Percentiles rank a stretch among this genome's conserved stretches.
Evolutionary conservation across 1,140 invertebrate genomes (phyloP).

Genomic region (Paramacrobiotus metropolitanus): DNA sequence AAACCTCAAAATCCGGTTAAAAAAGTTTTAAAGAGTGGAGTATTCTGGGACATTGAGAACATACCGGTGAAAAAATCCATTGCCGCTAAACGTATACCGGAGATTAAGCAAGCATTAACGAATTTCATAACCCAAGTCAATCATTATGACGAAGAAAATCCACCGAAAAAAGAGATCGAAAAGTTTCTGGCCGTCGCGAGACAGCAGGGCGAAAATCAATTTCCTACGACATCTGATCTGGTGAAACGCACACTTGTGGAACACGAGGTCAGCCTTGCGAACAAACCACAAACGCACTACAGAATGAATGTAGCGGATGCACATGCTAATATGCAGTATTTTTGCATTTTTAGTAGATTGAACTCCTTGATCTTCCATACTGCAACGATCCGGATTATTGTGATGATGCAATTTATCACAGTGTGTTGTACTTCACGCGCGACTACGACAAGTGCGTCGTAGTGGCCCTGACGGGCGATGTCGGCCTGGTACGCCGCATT

Average conservation of each 20-base stretch:
- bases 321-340: neutral
- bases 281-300: neutral
- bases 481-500: neutral
- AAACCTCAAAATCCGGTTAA: no score
- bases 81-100: neutral
- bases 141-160: neutral
- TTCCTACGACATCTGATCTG: neutral
- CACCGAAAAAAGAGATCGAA: neutral
- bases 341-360: neutral
- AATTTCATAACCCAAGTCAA: neutral
- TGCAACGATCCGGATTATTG: neutral
- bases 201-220: neutral
- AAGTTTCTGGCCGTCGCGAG: neutral
- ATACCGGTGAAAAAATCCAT: neutral
- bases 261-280: neutral
- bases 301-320: neutral
- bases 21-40: neutral
- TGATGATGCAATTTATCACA: neutral
- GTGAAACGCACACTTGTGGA: neutral
- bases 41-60: slow-evolving; percentile 3
- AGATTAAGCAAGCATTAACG: neutral
- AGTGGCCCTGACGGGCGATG: neutral
- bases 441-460: neutral
- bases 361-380: neutral
- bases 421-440: neutral